Percentiles rank a stretch among this genome's conserved stretches.
phyloP scores from a whole-genome alignment of 2,113 vertebrate species.

The Callionymus lyra region DNA sequence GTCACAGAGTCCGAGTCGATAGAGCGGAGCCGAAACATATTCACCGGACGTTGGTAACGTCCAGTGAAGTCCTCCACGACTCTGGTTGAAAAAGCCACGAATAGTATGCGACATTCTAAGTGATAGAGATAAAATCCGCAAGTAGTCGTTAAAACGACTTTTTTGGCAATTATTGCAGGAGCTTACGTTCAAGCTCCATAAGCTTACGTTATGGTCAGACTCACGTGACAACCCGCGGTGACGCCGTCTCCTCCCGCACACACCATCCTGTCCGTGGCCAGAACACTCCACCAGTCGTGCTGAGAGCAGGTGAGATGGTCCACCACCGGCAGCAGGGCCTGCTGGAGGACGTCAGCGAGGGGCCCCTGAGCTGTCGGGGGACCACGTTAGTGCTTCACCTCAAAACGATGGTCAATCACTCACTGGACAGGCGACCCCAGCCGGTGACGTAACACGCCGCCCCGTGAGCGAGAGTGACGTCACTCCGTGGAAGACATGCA shows the following conservation, averaged over 20 bases:
- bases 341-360: slow-evolving; percentile 68
- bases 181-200: background rate
- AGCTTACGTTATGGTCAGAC: slow-evolving; percentile 18
- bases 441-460: slow-evolving; percentile 76
- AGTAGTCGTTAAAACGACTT: no score
- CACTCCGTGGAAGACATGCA: slow-evolving; percentile 64
- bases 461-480: slow-evolving; percentile 46
- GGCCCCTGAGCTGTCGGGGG: slow-evolving; percentile 65
- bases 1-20: no score
- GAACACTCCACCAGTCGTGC: slow-evolving; percentile 71
- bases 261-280: slow-evolving; percentile 67
- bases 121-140: no score
- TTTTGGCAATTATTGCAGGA: no score
- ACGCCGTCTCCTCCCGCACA: slow-evolving; percentile 78
- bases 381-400: background rate
- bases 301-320: slow-evolving; percentile 58
- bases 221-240: slow-evolving; percentile 74
- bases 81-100: no score
- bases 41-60: no score
- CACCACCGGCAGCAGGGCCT: slow-evolving; percentile 77
- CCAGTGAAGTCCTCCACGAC: no score
- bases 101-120: no score
- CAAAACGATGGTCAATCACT: slow-evolving; percentile 27
- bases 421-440: slow-evolving; percentile 80
- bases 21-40: no score